phyloP scores from a whole-genome alignment of 2,797 vertebrate species.

The Myotis pilosus region DNA sequence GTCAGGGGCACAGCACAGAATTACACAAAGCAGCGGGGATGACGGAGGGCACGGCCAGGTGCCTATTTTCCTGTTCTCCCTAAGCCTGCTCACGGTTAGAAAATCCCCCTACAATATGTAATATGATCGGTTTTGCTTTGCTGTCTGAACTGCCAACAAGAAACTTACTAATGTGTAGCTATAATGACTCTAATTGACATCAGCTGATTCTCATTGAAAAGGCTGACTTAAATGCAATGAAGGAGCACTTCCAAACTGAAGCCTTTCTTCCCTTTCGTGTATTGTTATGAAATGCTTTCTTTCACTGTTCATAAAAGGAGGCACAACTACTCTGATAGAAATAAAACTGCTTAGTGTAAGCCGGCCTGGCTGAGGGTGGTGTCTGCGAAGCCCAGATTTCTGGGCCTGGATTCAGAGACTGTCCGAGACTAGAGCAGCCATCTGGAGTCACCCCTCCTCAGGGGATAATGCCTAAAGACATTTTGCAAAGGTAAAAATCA shows the following conservation, averaged over 20 bases:
- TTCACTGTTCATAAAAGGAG: neutral
- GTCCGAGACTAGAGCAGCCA: neutral
- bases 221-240: neutral
- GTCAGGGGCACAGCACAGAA: neutral
- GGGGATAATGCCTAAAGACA: neutral
- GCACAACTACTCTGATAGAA: neutral
- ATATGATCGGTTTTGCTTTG: neutral
- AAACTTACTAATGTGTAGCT: neutral
- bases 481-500: neutral
- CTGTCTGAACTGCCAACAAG: constrained; percentile 18
- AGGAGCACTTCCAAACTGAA: neutral
- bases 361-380: neutral
- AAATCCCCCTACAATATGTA: neutral
- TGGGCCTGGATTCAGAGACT: neutral
- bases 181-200: neutral
- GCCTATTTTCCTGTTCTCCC: neutral
- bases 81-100: neutral
- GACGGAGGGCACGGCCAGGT: fast-evolving
- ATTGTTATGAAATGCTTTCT: neutral
- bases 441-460: neutral
- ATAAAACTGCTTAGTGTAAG: neutral
- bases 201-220: neutral
- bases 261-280: neutral
- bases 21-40: neutral
- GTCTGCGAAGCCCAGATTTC: neutral